Evolutionary conservation across 2,113 vertebrate genomes (phyloP).

Genomic region (Leptodactylus fuscus): DNA sequence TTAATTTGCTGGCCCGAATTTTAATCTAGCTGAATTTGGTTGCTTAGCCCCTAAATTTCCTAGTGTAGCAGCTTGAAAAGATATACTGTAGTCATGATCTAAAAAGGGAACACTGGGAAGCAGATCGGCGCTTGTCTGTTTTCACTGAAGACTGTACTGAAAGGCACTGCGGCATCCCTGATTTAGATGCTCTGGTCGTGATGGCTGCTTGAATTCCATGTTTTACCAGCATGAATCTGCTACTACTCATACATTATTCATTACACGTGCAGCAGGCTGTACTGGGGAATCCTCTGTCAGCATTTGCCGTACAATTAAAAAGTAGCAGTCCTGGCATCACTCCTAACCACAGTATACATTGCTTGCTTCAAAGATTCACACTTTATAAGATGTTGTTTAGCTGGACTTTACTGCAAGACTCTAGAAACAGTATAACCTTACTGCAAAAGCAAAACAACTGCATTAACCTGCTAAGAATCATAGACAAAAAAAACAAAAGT

Average conservation of each 20-base stretch:
- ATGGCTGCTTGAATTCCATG: conserved; percentile 34
- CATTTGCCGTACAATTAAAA: conserved; percentile 46
- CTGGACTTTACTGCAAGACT: no score
- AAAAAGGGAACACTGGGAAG: background rate
- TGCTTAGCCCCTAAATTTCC: no score
- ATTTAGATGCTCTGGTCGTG: conserved; percentile 11
- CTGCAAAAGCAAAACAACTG: no score
- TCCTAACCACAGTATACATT: background rate
- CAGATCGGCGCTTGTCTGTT: background rate
- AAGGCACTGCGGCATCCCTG: conserved; percentile 9
- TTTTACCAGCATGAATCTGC: conserved; percentile 34
- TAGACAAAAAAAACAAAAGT: no score
- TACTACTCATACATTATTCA: conserved; percentile 32
- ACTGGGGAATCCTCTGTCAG: conserved; percentile 33
- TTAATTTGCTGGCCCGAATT: no score
- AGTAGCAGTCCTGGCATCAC: conserved; percentile 20
- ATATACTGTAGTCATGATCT: no score
- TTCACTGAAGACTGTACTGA: no score
- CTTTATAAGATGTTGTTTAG: no score
- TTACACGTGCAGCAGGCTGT: conserved; percentile 3
- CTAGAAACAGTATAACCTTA: no score
- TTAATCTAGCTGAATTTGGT: no score
- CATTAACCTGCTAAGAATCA: no score
- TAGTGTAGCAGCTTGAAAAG: no score
- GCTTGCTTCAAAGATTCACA: background rate